Evolutionary conservation across 1,140 invertebrate species (phyloP).

Genomic region (Bombus haemorrhoidalis): DNA sequence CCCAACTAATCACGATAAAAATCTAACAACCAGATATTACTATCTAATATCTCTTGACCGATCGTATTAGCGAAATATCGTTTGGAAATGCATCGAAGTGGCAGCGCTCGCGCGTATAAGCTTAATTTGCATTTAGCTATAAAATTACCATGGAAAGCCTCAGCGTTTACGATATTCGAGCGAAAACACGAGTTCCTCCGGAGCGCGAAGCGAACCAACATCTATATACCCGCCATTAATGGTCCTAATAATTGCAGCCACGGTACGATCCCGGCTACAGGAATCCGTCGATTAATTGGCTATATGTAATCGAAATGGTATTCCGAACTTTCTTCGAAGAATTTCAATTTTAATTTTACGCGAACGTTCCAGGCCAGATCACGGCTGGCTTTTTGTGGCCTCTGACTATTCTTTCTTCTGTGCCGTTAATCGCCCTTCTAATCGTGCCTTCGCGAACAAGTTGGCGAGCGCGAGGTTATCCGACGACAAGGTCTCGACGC

Average conservation of each 20-base stretch:
- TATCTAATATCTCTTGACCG: too few relatives aligned
- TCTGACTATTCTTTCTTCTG: not conserved
- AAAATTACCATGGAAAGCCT: not conserved
- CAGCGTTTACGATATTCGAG: not conserved
- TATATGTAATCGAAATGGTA: not conserved
- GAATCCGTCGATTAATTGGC: conserved; percentile 31
- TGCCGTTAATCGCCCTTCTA: conserved; percentile 33
- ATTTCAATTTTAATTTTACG: conserved; percentile 41
- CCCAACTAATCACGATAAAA: too few relatives aligned
- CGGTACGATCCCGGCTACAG: not conserved
- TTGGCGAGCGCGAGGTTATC: not conserved
- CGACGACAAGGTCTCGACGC: not conserved
- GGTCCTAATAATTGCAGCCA: conserved; percentile 21
- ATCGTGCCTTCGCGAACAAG: not conserved
- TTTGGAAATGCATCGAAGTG: not conserved
- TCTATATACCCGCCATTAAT: conserved; percentile 2
- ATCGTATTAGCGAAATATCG: not conserved
- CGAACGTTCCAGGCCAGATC: conserved; percentile 1
- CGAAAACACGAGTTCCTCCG: too few relatives aligned
- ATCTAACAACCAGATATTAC: too few relatives aligned
- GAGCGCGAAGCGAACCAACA: not conserved
- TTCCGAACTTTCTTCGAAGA: conserved; percentile 12
- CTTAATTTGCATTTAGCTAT: not conserved
- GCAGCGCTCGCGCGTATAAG: not conserved
- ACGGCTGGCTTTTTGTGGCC: not conserved